phyloP scores from a whole-genome alignment of 2,797 vertebrate species.

The Characodon lateralis region DNA sequence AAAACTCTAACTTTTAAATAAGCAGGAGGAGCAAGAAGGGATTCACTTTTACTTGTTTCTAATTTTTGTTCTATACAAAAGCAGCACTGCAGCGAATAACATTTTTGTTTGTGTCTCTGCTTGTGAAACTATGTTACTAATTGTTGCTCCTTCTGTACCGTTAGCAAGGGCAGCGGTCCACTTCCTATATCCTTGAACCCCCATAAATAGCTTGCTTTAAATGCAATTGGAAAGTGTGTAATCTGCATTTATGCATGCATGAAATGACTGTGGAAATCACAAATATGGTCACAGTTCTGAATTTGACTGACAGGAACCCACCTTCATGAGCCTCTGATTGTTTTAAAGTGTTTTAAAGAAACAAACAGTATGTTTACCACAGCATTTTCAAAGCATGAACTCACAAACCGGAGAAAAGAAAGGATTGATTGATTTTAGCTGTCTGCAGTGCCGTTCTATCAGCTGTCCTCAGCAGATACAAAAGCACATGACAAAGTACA shows the following conservation, averaged over 20 bases:
- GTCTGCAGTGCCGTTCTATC: not conserved
- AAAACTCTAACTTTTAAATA: not conserved
- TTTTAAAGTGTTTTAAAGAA: not conserved
- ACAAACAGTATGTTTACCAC: not conserved
- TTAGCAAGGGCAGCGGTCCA: not conserved
- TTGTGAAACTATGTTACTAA: not conserved
- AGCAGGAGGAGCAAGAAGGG: not conserved
- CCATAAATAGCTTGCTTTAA: not conserved
- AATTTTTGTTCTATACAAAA: not conserved
- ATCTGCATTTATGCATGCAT: not conserved
- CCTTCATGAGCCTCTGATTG: not conserved
- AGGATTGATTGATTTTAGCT: not conserved
- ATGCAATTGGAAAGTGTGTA: not conserved
- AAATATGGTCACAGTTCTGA: not conserved
- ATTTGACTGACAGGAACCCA: not conserved
- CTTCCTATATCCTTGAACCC: not conserved
- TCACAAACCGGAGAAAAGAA: not conserved
- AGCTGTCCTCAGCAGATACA: not conserved
- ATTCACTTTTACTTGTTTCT: not conserved
- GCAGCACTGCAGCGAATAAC: no score
- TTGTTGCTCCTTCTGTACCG: not conserved
- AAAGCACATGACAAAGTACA: not conserved
- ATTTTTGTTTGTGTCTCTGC: not conserved
- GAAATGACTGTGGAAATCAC: not conserved
- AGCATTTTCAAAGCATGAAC: not conserved